phyloP scores from a whole-genome alignment of 2,113 vertebrate genomes.

The Python bivittatus region DNA sequence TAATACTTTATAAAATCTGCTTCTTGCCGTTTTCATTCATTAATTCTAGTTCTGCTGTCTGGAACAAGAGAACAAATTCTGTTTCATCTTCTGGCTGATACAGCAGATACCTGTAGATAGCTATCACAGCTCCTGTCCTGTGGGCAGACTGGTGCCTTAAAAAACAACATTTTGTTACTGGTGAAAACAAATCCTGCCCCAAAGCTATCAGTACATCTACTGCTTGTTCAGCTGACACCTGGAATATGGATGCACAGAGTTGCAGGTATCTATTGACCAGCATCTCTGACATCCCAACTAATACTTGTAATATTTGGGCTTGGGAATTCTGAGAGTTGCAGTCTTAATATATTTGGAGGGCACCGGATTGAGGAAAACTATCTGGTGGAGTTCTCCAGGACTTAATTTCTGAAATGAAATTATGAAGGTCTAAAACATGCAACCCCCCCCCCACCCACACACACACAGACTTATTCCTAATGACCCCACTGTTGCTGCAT shows the following conservation, averaged over 20 bases:
- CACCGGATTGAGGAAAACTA: background rate
- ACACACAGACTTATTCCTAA: background rate
- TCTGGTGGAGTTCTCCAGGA: background rate
- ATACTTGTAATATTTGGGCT: background rate
- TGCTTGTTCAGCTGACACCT: background rate
- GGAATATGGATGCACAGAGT: background rate
- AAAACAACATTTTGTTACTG: background rate
- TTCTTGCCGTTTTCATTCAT: background rate
- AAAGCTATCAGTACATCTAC: background rate
- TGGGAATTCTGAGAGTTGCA: background rate
- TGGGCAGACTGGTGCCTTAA: background rate
- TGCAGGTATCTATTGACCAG: background rate
- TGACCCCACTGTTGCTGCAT: background rate
- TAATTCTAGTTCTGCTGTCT: background rate
- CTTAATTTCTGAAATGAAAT: background rate
- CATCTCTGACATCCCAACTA: background rate
- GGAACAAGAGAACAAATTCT: background rate
- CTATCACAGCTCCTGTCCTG: background rate
- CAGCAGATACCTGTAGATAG: background rate
- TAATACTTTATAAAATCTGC: background rate
- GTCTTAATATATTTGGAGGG: background rate
- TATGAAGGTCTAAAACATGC: background rate
- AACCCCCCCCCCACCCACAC: background rate
- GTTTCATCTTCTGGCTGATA: background rate
- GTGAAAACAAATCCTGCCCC: background rate